Evolutionary conservation across 2,797 vertebrate species (phyloP).

Genomic region (Gallirallus australis): DNA sequence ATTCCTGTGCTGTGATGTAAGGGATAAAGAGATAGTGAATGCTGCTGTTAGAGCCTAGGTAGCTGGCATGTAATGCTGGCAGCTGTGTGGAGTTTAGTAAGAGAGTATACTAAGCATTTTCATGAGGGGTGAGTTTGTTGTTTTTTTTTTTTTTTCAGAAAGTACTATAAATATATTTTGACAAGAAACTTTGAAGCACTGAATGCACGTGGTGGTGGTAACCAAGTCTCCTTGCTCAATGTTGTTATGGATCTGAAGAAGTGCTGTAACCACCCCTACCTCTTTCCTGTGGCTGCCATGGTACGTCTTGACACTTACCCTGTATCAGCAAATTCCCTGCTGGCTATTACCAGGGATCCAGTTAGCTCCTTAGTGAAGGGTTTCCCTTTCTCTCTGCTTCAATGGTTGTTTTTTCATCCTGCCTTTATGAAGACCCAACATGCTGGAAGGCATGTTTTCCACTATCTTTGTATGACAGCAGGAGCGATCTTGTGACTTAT

Average conservation of each 20-base stretch:
- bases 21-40: background rate
- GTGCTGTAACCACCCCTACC: conserved; percentile 98
- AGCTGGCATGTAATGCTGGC: background rate
- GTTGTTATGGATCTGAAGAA: conserved; percentile 99
- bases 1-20: background rate
- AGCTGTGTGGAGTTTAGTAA: background rate
- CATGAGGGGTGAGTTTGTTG: background rate
- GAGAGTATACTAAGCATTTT: background rate
- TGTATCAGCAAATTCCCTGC: background rate
- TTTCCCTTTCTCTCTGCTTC: background rate
- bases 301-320: conserved; percentile 73
- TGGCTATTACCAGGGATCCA: background rate
- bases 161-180: conserved; percentile 98
- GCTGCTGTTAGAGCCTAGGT: background rate
- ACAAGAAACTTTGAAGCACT: conserved; percentile 98
- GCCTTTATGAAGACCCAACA: background rate
- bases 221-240: conserved; percentile 96
- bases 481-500: background rate
- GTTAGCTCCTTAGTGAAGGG: background rate
- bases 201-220: conserved; percentile 96
- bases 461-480: background rate
- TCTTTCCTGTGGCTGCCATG: conserved; percentile 95
- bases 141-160: conserved; percentile 78
- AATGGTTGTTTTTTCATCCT: background rate
- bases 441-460: background rate